Base-by-base conservation (phyloP, 2,888 invertebrate genomes). In the Tetranychus truncatus region DNA sequence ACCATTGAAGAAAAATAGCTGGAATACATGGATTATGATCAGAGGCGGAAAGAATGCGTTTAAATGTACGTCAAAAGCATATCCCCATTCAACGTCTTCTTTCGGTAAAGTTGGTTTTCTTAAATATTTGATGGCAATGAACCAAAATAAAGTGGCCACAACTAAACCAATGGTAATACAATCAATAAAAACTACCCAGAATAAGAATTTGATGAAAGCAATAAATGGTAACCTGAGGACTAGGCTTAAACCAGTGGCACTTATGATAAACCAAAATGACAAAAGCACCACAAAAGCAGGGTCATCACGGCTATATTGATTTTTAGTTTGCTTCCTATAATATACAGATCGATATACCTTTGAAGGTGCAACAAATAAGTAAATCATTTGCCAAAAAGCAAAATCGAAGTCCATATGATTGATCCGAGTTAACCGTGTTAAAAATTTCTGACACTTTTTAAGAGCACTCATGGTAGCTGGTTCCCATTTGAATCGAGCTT, bases 381-480 rank as follows among this genome's bases (percentile, higher is more conserved):
- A 95, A 0, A 95, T 84, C 93, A 97, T 96, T 86, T 99, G 97
- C 97, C 97, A 99, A n/a, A 91, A 85, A 0, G 97, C 97, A 85
- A 95, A 97, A 83, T 99, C 95, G 85, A 99, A 99, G 84, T 99
- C 97, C 97, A 99, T 99, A 85, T 97, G 96, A 81, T 91, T 88
- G 82, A 95, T 94, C 83, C 92, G 91, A 77, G 92, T 86, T 77
- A 94, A 84, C 81, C 92, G 87, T 20, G 45, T 34, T 44, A 72
- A 15, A 72, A 24, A 72, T 45, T n/a, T 34, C 45, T 45, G 20
- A 34, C n/a, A 72, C 34, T 72, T 72, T 20, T 69, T 69, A 18
- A 69, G 11, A 69, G 69, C 69, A 21, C 69, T 69, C 69, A 69
- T 24, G 11, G 69, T 24, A 20, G 21, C 21, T 20, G 20, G 69